Conservation (phyloP, 2,888 invertebrate genomes). For the Romanomermis culicivorax region DNA sequence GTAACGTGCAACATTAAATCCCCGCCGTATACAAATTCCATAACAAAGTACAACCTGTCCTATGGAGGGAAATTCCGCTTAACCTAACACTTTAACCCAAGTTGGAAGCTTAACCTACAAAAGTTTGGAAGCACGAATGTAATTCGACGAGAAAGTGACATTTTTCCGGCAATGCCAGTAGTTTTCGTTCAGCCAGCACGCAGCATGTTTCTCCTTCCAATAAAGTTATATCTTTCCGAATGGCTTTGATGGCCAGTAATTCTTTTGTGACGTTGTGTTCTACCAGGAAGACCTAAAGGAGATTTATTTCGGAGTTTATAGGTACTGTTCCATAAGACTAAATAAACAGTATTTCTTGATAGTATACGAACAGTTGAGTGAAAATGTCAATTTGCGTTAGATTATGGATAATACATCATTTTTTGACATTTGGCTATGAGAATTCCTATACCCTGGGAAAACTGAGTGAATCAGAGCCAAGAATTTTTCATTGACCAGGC, state of each 20-base stretch:
- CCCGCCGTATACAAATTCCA: constrained; percentile 99
- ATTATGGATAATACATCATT: too few relatives aligned
- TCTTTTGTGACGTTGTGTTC: constrained; percentile 95
- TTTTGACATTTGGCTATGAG: too few relatives aligned
- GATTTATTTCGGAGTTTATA: too few relatives aligned
- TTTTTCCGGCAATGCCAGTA: constrained; percentile 67
- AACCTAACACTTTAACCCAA: not conserved
- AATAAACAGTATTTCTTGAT: too few relatives aligned
- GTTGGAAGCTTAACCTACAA: too few relatives aligned
- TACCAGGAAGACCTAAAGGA: constrained; percentile 67
- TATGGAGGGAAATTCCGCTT: constrained; percentile 34
- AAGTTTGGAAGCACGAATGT: constrained; percentile 98
- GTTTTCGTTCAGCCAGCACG: constrained; percentile 97
- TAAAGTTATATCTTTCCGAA: constrained; percentile 98
- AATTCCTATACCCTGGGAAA: too few relatives aligned
- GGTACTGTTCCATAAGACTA: too few relatives aligned
- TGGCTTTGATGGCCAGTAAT: constrained; percentile 91
- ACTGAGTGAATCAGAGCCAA: too few relatives aligned
- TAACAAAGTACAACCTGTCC: constrained; percentile 96
- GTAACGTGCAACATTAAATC: constrained; percentile 99
- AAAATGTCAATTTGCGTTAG: too few relatives aligned
- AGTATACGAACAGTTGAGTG: too few relatives aligned
- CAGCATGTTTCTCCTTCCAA: constrained; percentile 99
- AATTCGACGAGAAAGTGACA: constrained; percentile 97
- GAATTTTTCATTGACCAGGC: too few relatives aligned